Conservation (phyloP, 2,113 vertebrate genomes). For the Alosa alosa region DNA sequence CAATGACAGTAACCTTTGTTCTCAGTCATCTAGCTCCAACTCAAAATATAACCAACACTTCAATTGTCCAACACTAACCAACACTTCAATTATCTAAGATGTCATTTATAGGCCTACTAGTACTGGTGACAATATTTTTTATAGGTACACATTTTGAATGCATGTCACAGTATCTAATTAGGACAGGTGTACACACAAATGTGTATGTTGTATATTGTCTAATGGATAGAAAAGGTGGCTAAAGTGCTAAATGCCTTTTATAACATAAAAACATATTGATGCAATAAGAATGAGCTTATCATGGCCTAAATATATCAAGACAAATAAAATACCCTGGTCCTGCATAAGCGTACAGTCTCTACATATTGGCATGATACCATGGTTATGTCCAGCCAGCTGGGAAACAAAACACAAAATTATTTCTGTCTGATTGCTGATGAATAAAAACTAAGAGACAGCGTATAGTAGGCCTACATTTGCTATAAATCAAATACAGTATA, state of each 20-base stretch:
- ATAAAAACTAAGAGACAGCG: neutral
- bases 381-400: neutral
- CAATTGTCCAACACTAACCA: too few species aligned
- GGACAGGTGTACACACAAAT: neutral
- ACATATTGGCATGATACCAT: neutral
- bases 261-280: neutral
- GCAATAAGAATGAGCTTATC: neutral
- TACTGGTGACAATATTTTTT: too few species aligned
- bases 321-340: neutral
- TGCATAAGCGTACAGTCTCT: neutral
- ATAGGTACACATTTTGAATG: neutral
- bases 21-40: neutral
- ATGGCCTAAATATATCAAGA: neutral
- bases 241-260: neutral
- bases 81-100: too few species aligned
- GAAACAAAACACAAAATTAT: neutral
- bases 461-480: neutral
- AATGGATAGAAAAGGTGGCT: neutral
- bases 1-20: neutral
- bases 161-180: neutral
- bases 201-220: neutral
- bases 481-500: neutral
- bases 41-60: neutral
- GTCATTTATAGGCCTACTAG: too few species aligned
- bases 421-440: neutral